Evolutionary conservation across 2,888 invertebrate species (phyloP), one percentile per base, ranked within the genome.

Genomic region (Imbricaverruca yamaguchii): DNA sequence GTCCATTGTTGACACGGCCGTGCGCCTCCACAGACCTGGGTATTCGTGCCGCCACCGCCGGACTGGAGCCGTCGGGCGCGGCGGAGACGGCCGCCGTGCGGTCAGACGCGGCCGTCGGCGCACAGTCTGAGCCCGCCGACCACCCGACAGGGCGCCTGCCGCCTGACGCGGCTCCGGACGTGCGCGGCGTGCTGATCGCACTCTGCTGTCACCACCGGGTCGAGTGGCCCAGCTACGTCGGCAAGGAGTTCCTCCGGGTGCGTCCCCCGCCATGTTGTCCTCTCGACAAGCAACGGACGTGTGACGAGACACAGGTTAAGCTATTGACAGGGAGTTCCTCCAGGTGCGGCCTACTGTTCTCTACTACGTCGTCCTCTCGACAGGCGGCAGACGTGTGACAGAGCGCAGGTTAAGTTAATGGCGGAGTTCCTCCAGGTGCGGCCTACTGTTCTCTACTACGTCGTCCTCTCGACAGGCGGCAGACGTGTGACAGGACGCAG

Each of bases 151-250:
- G 39, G 39, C 39, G 39, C 4, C 2, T 39, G 39, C 1, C 39
- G 39, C 39, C 2, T 39, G 39, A 39, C 11, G 39, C 59, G 18
- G 55, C 23, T 82, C 83, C 83, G 8, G 87, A 88, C 85, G 85
- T 90, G 85, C 83, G 84, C 81, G 94, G 93, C 11, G 86, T 92
- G 69, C 88, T 93, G 81, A 90, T 96, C 86, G 95, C 96, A 6
- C 91, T 95, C 53, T 97, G 97, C 87, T 97, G 97, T 87, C 96
- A 96, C 87, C 96, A 97, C 88, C 91, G 93, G 84, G 95, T 95
- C 87, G 89, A 91, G 74, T 93, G 92, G 90, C 87, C 87, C 25
- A 87, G 91, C 0, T 94, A 93, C 87, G 90, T 92, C 3, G 93
- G 93, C 0, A 91, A 91, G 85, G 84, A 89, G 3, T 92, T 91